phyloP scores from a whole-genome alignment of 2,797 vertebrate genomes.

The Vultur gryphus region DNA sequence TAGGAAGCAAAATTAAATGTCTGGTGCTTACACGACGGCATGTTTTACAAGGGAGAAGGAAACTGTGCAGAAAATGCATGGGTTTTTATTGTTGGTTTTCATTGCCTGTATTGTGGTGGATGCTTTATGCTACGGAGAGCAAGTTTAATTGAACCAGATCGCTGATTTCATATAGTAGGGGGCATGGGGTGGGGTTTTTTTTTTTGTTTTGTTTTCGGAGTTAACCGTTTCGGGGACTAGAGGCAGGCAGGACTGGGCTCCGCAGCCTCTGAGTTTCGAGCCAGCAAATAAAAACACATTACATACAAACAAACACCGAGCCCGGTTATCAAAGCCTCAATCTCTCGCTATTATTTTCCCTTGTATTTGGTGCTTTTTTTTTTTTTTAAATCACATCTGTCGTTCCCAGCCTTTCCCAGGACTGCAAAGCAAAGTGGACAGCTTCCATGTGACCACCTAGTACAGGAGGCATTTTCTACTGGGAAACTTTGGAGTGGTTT shows the following conservation, averaged over 20 bases:
- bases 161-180: constrained; percentile 40
- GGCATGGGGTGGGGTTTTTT: not conserved
- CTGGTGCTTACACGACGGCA: constrained; percentile 52
- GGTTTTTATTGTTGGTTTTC: constrained; percentile 57
- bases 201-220: constrained; percentile 8
- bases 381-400: not conserved
- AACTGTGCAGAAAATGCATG: constrained; percentile 50
- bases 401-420: constrained; percentile 12
- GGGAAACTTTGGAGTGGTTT: constrained; percentile 31
- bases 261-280: not conserved
- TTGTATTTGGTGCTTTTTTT: not conserved
- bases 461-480: constrained; percentile 31
- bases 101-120: constrained; percentile 42
- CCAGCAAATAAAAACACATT: constrained; percentile 26
- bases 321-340: constrained; percentile 16
- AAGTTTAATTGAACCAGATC: constrained; percentile 50
- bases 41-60: constrained; percentile 60
- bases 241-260: not conserved
- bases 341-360: constrained; percentile 36
- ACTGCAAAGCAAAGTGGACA: constrained; percentile 1
- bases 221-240: constrained; percentile 32
- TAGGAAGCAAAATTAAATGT: constrained; percentile 50
- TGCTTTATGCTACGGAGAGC: constrained; percentile 43
- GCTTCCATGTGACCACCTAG: constrained; percentile 46
- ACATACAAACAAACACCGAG: constrained; percentile 21